Percentiles rank a stretch among this genome's conserved stretches.
Evolutionary conservation across 1,140 invertebrate genomes (phyloP).

Genomic region (Orius laevigatus): DNA sequence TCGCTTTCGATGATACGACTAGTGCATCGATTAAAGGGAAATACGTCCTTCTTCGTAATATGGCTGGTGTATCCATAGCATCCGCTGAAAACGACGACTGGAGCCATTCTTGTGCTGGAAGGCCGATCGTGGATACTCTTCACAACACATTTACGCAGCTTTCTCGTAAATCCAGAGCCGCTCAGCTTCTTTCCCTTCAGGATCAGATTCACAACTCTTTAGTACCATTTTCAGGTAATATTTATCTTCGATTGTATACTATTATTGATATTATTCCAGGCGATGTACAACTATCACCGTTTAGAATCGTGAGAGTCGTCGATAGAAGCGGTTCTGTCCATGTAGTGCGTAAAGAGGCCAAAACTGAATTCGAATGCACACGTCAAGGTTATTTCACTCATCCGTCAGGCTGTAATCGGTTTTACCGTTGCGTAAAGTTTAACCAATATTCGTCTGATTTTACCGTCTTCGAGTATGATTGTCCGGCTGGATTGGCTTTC

Average conservation of each 20-base stretch:
- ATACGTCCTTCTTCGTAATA: slow-evolving; percentile 35
- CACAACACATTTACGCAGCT: slow-evolving; percentile 28
- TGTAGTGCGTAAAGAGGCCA: slow-evolving; percentile 47
- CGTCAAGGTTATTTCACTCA: slow-evolving; percentile 66
- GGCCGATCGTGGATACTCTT: slow-evolving; percentile 20
- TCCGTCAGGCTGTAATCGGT: slow-evolving; percentile 57
- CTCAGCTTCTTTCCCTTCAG: slow-evolving; percentile 25
- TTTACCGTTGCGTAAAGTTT: slow-evolving; percentile 71
- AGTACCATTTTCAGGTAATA: slow-evolving; percentile 16
- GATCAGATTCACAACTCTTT: slow-evolving; percentile 24
- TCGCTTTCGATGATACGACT: slow-evolving; percentile 58
- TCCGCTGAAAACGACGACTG: slow-evolving; percentile 26
- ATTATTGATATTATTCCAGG: slow-evolving; percentile 23
- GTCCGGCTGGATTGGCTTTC: slow-evolving; percentile 62
- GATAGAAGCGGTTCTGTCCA: slow-evolving; percentile 54
- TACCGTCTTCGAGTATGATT: slow-evolving; percentile 68
- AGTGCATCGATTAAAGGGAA: slow-evolving; percentile 56
- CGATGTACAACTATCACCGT: slow-evolving; percentile 47
- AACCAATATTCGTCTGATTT: slow-evolving; percentile 54
- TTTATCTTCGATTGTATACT: no score
- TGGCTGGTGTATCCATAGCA: slow-evolving; percentile 35
- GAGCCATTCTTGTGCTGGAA: slow-evolving; percentile 15
- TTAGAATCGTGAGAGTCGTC: slow-evolving; percentile 52
- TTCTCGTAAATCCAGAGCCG: slow-evolving; percentile 33
- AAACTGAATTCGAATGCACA: slow-evolving; percentile 56